phyloP scores from a whole-genome alignment of 2,888 invertebrate species.

The Anthrax anthrax region DNA sequence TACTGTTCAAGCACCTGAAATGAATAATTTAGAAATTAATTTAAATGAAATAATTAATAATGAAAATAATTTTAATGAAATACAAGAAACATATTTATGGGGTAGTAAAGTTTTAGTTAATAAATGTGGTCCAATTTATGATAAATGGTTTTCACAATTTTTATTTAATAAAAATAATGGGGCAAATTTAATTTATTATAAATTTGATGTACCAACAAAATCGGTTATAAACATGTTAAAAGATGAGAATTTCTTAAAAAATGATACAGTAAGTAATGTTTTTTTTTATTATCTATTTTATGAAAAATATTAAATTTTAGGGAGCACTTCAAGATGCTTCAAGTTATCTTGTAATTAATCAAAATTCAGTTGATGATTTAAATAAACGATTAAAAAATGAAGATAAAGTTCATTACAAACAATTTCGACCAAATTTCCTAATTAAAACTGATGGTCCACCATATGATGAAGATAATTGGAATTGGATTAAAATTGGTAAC shows the following conservation, averaged over 20 bases:
- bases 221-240: too few relatives aligned
- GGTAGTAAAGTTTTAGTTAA: conserved; percentile 41
- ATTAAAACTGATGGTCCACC: conserved; percentile 39
- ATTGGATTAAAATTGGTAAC: conserved; percentile 48
- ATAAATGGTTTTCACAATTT: conserved; percentile 52
- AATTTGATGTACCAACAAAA: too few relatives aligned
- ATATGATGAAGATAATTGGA: conserved; percentile 52
- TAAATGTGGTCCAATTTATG: conserved; percentile 57
- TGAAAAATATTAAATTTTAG: conserved; percentile 22
- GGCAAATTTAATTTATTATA: conserved; percentile 9
- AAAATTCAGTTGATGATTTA: conserved; percentile 48
- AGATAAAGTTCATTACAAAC: conserved; percentile 36
- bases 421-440: conserved; percentile 54
- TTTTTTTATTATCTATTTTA: too few relatives aligned
- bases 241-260: too few relatives aligned
- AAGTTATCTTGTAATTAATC: conserved; percentile 47
- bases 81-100: conserved; percentile 40
- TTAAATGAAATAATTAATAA: conserved; percentile 27
- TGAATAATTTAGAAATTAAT: conserved; percentile 41
- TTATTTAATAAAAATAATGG: conserved; percentile 37
- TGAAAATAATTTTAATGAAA: too few relatives aligned
- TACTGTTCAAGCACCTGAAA: conserved; percentile 39
- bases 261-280: too few relatives aligned
- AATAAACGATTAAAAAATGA: conserved; percentile 40
- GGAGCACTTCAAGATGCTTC: conserved; percentile 50